These are phyloP conservation scores for Ellobius talpinus DNA, from an alignment of 2,113 vertebrate genomes.

Conservation along the genomic window DNA sequence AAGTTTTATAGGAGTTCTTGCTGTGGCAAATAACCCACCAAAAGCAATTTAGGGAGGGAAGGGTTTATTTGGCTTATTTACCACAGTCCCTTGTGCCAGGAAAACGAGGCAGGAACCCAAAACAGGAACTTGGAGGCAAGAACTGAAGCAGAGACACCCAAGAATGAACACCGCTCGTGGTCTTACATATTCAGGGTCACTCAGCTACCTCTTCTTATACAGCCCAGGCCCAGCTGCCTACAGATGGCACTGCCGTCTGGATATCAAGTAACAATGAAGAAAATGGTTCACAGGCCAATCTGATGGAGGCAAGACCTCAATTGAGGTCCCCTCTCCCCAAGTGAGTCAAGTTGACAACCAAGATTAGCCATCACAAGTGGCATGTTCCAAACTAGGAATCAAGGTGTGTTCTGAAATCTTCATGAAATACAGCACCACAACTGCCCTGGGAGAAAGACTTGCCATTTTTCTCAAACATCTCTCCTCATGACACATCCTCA, in stretches of 20 bases:
- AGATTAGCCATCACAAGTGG: background rate
- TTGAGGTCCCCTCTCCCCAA: background rate
- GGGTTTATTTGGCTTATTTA: background rate
- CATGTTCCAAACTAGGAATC: background rate
- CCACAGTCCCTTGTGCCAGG: fast-evolving
- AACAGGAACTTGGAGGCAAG: background rate
- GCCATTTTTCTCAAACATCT: background rate
- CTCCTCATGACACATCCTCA: background rate
- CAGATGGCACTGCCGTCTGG: background rate
- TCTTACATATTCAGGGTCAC: background rate
- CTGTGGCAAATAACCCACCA: background rate
- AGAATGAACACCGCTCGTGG: background rate
- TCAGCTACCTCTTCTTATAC: background rate
- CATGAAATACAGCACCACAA: background rate
- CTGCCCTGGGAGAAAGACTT: background rate
- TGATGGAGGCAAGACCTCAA: background rate
- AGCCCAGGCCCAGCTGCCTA: background rate
- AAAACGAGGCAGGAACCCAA: no score
- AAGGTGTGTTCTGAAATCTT: background rate
- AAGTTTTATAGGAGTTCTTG: background rate
- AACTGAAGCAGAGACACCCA: background rate
- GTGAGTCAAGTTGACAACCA: background rate
- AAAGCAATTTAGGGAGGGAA: background rate
- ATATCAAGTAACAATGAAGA: no score
- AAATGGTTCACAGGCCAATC: background rate